These are phyloP conservation scores for Caenorhabditis uteleia DNA, from an alignment of 2,888 invertebrate genomes.

Conservation along the genomic window DNA sequence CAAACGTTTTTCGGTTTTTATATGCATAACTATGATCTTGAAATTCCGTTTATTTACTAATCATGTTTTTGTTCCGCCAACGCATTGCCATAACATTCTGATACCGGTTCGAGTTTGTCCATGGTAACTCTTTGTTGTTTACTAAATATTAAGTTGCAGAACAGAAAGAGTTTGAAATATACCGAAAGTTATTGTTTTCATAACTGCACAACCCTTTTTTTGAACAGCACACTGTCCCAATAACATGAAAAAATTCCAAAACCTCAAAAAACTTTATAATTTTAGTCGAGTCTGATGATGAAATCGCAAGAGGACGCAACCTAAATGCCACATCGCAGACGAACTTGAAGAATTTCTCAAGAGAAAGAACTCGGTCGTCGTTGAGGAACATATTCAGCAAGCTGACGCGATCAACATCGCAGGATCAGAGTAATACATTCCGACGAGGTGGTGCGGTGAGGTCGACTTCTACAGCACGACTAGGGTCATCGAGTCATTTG, in stretches of 20 bases:
- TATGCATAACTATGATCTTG: conserved; percentile 1
- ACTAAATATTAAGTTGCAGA: neutral
- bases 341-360: conserved; percentile 50
- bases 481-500: conserved; percentile 48
- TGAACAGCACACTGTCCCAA: neutral
- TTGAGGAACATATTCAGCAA: conserved; percentile 66
- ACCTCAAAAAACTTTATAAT: conserved; percentile 12
- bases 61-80: neutral
- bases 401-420: conserved; percentile 62
- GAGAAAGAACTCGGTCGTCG: conserved; percentile 67
- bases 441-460: conserved; percentile 46
- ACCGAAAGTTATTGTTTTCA: neutral
- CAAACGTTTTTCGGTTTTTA: conserved; percentile 10
- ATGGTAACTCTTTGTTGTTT: conserved; percentile 14
- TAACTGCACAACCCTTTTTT: neutral
- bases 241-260: conserved; percentile 8
- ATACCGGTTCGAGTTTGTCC: conserved; percentile 17
- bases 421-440: conserved; percentile 55
- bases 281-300: conserved; percentile 69
- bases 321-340: conserved; percentile 37
- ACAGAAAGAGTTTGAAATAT: neutral
- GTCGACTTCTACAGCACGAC: conserved; percentile 57
- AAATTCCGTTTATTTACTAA: neutral
- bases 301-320: conserved; percentile 55
- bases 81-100: neutral